phyloP scores from a whole-genome alignment of 2,888 invertebrate genomes.

The Molorchus minor region DNA sequence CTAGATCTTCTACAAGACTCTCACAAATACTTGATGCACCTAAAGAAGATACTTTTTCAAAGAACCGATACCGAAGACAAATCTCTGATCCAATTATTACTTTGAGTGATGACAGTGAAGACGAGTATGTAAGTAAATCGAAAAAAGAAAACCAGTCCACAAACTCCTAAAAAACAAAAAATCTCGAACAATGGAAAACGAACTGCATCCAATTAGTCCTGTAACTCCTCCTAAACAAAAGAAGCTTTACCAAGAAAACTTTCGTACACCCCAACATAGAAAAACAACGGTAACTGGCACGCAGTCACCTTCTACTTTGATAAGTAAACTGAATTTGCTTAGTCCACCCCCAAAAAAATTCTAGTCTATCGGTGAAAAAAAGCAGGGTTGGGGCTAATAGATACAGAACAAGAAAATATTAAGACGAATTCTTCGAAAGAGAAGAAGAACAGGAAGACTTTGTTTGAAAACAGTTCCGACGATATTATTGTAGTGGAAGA shows the following conservation, averaged over 20 bases:
- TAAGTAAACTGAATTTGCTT: constrained; percentile 33
- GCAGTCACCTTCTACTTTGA: constrained; percentile 33
- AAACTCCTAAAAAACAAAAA: constrained; percentile 26
- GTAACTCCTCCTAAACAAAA: constrained; percentile 59
- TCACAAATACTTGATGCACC: background rate
- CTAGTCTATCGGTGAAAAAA: no score
- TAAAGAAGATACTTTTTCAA: constrained; percentile 6
- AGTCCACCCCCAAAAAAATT: constrained; percentile 31
- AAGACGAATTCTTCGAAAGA: background rate
- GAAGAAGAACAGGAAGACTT: constrained; percentile 8
- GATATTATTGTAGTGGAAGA: background rate
- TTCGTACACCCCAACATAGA: constrained; percentile 7
- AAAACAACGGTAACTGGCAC: background rate
- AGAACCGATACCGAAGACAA: constrained; percentile 14
- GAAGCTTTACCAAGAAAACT: constrained; percentile 36
- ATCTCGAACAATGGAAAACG: constrained; percentile 29
- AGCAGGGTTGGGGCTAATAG: background rate
- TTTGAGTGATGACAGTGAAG: constrained; percentile 33
- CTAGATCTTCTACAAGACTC: constrained; percentile 33
- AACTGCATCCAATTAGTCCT: constrained; percentile 28
- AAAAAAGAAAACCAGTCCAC: background rate
- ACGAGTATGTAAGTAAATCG: constrained; percentile 22
- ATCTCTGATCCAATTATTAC: constrained; percentile 15
- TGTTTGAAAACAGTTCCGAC: constrained; percentile 2
- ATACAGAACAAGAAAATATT: background rate